Evolutionary conservation across 1,140 invertebrate species (phyloP).

Genomic region (Dinothrombium tinctorium): DNA sequence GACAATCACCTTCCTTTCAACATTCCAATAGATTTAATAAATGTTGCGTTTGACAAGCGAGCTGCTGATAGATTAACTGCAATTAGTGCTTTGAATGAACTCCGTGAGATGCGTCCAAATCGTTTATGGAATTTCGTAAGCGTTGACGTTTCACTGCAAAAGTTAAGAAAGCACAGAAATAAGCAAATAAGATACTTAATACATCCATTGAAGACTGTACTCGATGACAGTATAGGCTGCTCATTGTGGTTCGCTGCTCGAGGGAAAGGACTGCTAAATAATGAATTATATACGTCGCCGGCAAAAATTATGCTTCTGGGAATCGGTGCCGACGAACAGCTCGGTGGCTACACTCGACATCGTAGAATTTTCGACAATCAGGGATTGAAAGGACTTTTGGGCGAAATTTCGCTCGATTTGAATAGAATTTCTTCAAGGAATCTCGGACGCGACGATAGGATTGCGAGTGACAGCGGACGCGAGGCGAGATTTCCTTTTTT

Average conservation of each 20-base stretch:
- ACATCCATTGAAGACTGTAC: conserved; percentile 51
- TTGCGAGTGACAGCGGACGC: conserved; percentile 27
- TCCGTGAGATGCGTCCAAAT: conserved; percentile 38
- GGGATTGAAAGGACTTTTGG: conserved; percentile 37
- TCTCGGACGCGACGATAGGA: conserved; percentile 73
- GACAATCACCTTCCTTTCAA: conserved; percentile 38
- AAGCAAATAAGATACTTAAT: conserved; percentile 44
- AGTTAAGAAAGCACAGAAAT: conserved; percentile 33
- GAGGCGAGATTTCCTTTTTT: conserved; percentile 60
- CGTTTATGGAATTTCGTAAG: conserved; percentile 44
- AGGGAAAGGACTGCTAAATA: conserved; percentile 29
- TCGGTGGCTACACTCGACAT: conserved; percentile 79
- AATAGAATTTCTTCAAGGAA: conserved; percentile 66
- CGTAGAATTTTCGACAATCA: conserved; percentile 38
- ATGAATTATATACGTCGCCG: neutral
- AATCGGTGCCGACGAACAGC: conserved; percentile 51
- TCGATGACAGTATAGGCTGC: conserved; percentile 84
- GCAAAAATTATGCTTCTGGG: neutral
- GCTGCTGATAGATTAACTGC: conserved; percentile 63
- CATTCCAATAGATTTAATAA: conserved; percentile 73
- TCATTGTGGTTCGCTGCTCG: conserved; percentile 84
- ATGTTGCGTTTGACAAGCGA: conserved; percentile 69
- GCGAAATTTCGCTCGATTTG: conserved; percentile 51
- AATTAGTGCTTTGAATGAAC: conserved; percentile 39
- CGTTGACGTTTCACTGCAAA: conserved; percentile 47